These are phyloP conservation scores for Spinus pinus DNA, from an alignment of 2,797 vertebrate genomes.

Conservation along the genomic window DNA sequence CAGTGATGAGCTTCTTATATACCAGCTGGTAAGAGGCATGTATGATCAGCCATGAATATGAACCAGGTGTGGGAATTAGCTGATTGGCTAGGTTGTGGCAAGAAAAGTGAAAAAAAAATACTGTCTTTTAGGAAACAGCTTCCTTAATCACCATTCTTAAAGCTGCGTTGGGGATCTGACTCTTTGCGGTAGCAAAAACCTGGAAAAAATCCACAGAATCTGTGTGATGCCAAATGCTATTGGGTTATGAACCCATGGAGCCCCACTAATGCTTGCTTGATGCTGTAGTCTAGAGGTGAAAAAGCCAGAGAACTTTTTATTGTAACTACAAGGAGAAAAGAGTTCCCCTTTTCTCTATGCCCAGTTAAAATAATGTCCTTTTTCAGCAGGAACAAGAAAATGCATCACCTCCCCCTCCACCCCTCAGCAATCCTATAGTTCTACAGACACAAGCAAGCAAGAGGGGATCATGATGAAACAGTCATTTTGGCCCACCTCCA, in stretches of 20 bases:
- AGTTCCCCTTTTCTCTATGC: background rate
- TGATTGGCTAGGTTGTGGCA: background rate
- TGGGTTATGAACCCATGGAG: background rate
- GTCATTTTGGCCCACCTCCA: background rate
- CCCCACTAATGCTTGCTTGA: background rate
- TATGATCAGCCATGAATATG: background rate
- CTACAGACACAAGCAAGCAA: background rate
- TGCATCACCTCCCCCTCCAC: background rate
- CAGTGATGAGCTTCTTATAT: slow-evolving; percentile 13
- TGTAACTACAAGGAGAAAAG: background rate
- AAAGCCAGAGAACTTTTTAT: slow-evolving; percentile 45
- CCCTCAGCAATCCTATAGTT: background rate
- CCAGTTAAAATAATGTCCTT: slow-evolving; percentile 15
- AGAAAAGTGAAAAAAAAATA: background rate
- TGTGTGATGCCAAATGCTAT: background rate
- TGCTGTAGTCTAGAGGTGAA: background rate
- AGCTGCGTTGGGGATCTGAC: background rate
- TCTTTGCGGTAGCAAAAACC: background rate
- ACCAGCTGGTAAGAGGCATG: slow-evolving; percentile 6
- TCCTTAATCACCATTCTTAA: background rate
- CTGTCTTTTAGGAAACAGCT: background rate
- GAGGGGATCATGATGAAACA: background rate
- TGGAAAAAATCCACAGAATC: slow-evolving; percentile 5
- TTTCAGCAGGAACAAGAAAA: slow-evolving; percentile 7
- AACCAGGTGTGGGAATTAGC: background rate